phyloP scores from a whole-genome alignment of 2,113 vertebrate genomes.

The Colius striatus region DNA sequence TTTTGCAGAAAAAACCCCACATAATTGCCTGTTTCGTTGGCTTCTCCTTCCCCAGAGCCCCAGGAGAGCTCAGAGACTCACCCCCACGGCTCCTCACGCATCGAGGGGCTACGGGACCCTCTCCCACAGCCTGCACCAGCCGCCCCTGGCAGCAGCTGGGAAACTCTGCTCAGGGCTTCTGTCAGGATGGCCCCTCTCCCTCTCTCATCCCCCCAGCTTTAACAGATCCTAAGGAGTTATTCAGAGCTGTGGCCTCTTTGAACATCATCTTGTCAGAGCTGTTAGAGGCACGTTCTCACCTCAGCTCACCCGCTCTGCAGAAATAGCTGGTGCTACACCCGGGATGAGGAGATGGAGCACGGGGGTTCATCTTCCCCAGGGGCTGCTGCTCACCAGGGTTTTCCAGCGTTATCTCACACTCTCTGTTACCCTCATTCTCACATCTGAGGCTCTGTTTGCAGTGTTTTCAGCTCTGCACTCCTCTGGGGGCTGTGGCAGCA shows the following conservation, averaged over 20 bases:
- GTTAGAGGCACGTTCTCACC: background rate
- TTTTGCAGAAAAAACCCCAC: background rate
- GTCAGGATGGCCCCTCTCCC: background rate
- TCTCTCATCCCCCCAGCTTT: background rate
- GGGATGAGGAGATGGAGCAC: background rate
- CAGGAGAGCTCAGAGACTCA: background rate
- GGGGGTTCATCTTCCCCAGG: background rate
- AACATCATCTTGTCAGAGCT: background rate
- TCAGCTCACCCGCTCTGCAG: conserved; percentile 3
- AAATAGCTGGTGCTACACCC: conserved; percentile 4
- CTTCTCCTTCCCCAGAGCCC: background rate
- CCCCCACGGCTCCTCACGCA: no score
- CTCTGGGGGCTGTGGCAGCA: background rate
- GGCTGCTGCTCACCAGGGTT: background rate
- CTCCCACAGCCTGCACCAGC: background rate
- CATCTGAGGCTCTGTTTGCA: background rate
- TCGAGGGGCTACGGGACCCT: background rate
- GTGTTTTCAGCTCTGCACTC: background rate
- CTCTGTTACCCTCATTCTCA: background rate
- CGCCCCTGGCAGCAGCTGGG: background rate
- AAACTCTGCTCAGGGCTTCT: background rate
- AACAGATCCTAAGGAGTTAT: background rate
- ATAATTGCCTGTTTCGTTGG: background rate
- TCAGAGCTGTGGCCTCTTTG: background rate
- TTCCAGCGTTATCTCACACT: rapidly evolving